These are phyloP conservation scores for Lota lota DNA, from an alignment of 2,113 vertebrate species.

Conservation along the genomic window DNA sequence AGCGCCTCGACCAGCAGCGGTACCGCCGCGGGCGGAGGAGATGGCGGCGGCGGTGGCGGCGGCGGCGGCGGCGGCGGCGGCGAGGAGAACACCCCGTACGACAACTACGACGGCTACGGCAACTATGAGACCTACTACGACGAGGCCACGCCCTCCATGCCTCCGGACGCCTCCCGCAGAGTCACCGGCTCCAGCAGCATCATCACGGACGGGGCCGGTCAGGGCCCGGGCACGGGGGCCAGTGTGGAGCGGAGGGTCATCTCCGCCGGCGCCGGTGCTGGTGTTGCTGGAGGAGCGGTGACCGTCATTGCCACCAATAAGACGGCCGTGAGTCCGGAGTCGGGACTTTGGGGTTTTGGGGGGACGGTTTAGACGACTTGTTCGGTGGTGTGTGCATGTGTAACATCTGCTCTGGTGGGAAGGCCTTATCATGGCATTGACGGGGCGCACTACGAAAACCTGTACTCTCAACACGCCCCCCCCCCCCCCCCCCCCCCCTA, in stretches of 20 bases:
- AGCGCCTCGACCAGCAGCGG: conserved; percentile 19
- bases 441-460: no score
- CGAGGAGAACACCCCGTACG: conserved; percentile 33
- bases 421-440: no score
- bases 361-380: no score
- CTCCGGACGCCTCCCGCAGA: conserved; percentile 32
- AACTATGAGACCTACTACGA: conserved; percentile 59
- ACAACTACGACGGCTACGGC: conserved; percentile 48
- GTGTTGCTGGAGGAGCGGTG: conserved; percentile 29
- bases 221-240: conserved; percentile 47
- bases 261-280: conserved; percentile 16
- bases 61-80: conserved; percentile 9
- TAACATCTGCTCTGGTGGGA: neutral
- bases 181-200: conserved; percentile 49
- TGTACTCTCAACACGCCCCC: no score
- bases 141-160: conserved; percentile 41
- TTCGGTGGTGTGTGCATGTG: neutral
- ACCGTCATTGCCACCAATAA: conserved; percentile 45
- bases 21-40: conserved; percentile 6
- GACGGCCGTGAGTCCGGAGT: conserved; percentile 46
- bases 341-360: no score
- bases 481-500: no score
- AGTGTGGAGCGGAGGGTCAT: conserved; percentile 40
- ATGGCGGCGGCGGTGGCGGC: conserved; percentile 22
- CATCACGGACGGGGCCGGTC: conserved; percentile 18